Percentiles rank a stretch among this genome's conserved stretches.
phyloP scores from a whole-genome alignment of 2,113 vertebrate genomes.

The Myiopsitta monachus region DNA sequence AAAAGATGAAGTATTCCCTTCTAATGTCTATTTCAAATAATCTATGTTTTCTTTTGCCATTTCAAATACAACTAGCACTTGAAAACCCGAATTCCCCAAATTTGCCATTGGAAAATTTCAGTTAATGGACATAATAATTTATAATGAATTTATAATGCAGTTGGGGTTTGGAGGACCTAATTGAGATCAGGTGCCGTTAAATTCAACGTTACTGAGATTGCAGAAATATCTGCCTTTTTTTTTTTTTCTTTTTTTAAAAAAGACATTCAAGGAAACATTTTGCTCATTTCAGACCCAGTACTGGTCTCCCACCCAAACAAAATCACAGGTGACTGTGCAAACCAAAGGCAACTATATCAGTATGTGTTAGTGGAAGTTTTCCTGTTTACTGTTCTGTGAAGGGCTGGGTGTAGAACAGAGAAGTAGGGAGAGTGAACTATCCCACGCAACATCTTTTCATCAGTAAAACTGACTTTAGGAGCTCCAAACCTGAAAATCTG shows the following conservation, averaged over 20 bases:
- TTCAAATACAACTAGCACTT: background rate
- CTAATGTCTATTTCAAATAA: background rate
- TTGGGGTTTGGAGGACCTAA: background rate
- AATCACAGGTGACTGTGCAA: background rate
- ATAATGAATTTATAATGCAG: conserved; percentile 7
- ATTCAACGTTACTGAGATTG: background rate
- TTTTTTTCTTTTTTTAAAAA: background rate
- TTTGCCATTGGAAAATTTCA: background rate
- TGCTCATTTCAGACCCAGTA: background rate
- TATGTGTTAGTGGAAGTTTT: background rate
- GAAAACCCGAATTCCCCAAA: background rate
- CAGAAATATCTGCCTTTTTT: background rate
- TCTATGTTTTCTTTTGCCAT: background rate
- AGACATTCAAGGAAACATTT: accelerated
- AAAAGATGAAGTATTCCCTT: background rate
- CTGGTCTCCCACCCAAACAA: background rate
- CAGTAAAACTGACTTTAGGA: background rate
- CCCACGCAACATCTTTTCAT: background rate
- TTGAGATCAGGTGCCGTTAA: conserved; percentile 1
- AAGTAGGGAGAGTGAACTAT: background rate
- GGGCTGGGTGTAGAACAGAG: background rate
- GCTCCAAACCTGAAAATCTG: background rate
- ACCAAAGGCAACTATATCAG: background rate
- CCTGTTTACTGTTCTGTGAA: background rate
- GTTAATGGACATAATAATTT: conserved; percentile 8